Evolutionary conservation across 2,888 invertebrate species (phyloP).

Genomic region (Blera fallax): DNA sequence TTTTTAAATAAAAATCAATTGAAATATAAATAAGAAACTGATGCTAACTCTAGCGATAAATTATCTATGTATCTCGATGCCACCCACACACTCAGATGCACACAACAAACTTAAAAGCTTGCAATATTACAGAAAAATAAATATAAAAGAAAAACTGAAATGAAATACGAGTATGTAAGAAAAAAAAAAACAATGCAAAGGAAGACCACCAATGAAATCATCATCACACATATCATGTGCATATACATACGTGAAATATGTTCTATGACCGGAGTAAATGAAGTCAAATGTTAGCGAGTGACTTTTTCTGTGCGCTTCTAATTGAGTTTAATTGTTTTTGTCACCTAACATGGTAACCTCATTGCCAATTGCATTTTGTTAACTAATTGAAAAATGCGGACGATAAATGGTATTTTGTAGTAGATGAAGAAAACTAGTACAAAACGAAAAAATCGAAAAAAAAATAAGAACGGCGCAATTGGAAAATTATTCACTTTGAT

Average conservation of each 20-base stretch:
- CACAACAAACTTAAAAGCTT: constrained; percentile 16
- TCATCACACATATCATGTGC: not conserved
- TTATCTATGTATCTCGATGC: not conserved
- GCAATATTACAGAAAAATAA: constrained; percentile 25
- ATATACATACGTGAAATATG: constrained; percentile 14
- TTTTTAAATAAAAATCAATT: constrained; percentile 24
- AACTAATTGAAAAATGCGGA: constrained; percentile 30
- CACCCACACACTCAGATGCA: constrained; percentile 27
- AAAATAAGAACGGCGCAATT: not conserved
- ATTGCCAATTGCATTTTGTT: constrained; percentile 33
- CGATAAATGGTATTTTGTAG: not conserved
- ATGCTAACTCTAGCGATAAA: constrained; percentile 1
- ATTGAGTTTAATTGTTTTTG: constrained; percentile 27
- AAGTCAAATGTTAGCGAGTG: constrained; percentile 2
- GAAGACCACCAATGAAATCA: constrained; percentile 9
- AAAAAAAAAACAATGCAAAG: constrained; percentile 18
- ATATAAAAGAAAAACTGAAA: constrained; percentile 42
- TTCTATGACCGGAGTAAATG: constrained; percentile 7
- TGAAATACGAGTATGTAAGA: constrained; percentile 47
- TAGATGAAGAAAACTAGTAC: not conserved
- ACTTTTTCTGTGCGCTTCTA: not conserved
- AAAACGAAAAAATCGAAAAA: not conserved
- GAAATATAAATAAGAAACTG: not conserved
- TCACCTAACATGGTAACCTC: constrained; percentile 36
- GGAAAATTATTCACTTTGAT: not conserved